phyloP scores from a whole-genome alignment of 2,113 vertebrate species.

The Apodemus speciosus region DNA sequence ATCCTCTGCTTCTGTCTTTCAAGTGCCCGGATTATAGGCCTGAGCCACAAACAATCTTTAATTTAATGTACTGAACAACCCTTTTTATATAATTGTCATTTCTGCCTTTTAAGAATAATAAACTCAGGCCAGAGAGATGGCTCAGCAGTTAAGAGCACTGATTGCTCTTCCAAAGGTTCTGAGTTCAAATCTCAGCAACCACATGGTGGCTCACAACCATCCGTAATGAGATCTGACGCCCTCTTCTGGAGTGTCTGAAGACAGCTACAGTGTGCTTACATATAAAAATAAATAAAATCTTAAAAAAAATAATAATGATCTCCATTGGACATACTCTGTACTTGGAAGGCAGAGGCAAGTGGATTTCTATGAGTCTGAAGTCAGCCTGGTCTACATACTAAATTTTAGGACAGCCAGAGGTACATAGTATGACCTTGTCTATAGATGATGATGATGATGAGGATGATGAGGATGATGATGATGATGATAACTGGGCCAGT shows the following conservation, averaged over 20 bases:
- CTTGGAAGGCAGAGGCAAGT: not conserved
- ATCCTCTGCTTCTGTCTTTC: not conserved
- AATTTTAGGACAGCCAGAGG: not conserved
- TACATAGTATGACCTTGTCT: not conserved
- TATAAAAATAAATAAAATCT: too few relatives aligned
- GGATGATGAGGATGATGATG: not conserved
- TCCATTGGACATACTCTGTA: not conserved
- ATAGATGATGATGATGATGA: not conserved
- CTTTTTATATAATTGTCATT: not conserved
- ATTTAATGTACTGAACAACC: not conserved
- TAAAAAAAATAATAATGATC: not conserved
- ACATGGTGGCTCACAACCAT: too few relatives aligned
- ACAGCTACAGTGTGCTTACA: too few relatives aligned
- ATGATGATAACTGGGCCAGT: not conserved
- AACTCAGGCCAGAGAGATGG: not conserved
- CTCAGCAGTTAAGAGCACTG: too few relatives aligned
- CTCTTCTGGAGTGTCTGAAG: too few relatives aligned
- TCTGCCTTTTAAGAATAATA: slow-evolving; percentile 48
- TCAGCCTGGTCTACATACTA: not conserved
- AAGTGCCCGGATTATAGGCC: not conserved
- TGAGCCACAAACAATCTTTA: not conserved
- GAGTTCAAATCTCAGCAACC: too few relatives aligned
- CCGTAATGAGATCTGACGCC: too few relatives aligned
- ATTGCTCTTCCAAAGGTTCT: too few relatives aligned
- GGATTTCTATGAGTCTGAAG: not conserved